Evolutionary conservation across 2,113 vertebrate genomes (phyloP).

Genomic region (Aramus guarauna): DNA sequence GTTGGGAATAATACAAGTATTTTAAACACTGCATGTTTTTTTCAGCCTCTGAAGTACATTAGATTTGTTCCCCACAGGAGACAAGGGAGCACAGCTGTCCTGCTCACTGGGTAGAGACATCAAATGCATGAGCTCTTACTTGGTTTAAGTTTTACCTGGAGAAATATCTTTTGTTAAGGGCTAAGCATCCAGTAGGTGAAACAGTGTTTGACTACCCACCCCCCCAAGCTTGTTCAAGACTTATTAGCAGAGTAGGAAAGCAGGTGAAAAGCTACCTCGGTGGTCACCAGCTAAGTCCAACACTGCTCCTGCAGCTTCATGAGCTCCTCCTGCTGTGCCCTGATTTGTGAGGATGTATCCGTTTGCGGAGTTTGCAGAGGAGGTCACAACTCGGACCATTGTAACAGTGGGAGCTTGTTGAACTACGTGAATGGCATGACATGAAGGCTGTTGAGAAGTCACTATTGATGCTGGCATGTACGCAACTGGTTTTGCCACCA

Average conservation of each 20-base stretch:
- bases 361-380: constrained; percentile 82
- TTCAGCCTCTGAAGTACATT: background rate
- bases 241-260: background rate
- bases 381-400: constrained; percentile 92
- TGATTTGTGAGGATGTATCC: constrained; percentile 87
- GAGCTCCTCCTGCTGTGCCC: constrained; percentile 62
- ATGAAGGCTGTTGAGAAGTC: constrained; percentile 76
- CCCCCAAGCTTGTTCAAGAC: background rate
- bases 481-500: constrained; percentile 85
- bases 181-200: background rate
- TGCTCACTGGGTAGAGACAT: background rate
- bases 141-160: background rate
- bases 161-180: background rate
- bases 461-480: constrained; percentile 87
- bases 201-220: background rate
- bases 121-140: background rate
- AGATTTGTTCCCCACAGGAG: background rate
- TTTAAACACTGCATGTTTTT: background rate
- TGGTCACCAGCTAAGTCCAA: constrained; percentile 72
- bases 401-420: constrained; percentile 89
- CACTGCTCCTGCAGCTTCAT: constrained; percentile 72
- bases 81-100: background rate
- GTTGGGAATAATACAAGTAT: background rate
- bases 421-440: constrained; percentile 89
- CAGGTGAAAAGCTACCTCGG: constrained; percentile 65